Evolutionary conservation across 2,888 invertebrate genomes (phyloP), one percentile per base, ranked within the genome.

Genomic region (Andricus curvator): DNA sequence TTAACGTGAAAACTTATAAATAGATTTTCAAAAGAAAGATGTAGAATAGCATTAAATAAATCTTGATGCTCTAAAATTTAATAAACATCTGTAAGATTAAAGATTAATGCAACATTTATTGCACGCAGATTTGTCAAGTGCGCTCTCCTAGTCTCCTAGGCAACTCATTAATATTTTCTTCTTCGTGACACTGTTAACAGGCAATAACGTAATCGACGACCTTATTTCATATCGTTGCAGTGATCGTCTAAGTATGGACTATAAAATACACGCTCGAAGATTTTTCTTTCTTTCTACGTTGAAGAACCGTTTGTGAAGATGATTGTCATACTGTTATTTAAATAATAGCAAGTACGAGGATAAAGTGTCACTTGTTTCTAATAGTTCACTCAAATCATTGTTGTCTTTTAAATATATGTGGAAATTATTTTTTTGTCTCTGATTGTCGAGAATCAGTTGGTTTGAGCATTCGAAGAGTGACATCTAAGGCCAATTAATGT

Each of bases 191-290:
- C 56, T 56, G 56, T 74, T 56, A 74, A 37, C 67, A 41, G 20
- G 13, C n/a, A 67, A 37, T 67, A 67, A 41, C 13, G 22, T 67
- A n/a, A 56, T 56, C n/a, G 56, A 74, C 74, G 37, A 74, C 74
- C 37, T 74, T 56, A 74, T 56, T 56, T 56, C 74, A 56, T 74
- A 74, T 56, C 33, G 74, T 29, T 74, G 74, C 74, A 51, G 74
- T 56, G 74, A 74, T 29, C 33, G 37, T 74, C 56, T 33, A 33
- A 56, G 33, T 56, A 74, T 74, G 37, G n/a, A 56, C 4, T 56
- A 74, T 74, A 22, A 74, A 74, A 51, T 56, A 13, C 33, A 56
- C n/a, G 9, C 56, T 74, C 15, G 29, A 13, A 33, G 56, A 33
- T 41, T 68, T 22, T 68, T 25, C 48, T 56, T 62, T 37, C 33